Evolutionary conservation across 2,797 vertebrate species (phyloP).

Genomic region (Ataeniobius toweri): DNA sequence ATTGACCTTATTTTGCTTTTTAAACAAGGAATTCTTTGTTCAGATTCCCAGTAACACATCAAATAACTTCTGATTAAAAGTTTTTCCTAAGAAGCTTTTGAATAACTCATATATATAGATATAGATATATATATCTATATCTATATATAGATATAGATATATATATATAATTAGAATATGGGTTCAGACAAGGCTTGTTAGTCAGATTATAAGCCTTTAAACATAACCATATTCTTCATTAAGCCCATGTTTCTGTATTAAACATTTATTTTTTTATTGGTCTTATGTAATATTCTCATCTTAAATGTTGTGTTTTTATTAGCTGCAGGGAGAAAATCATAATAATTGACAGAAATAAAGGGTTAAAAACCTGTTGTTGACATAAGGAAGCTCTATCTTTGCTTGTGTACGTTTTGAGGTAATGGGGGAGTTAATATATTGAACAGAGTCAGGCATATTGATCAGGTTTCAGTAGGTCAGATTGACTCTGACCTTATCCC

Average conservation of each 20-base stretch:
- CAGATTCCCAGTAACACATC: not conserved
- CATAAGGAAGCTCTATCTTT: not conserved
- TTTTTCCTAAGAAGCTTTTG: not conserved
- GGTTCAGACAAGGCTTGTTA: too few species aligned
- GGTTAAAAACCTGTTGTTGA: not conserved
- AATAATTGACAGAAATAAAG: too few species aligned
- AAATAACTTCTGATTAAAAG: not conserved
- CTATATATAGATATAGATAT: too few species aligned
- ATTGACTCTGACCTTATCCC: constrained; percentile 52
- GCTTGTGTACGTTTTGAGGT: not conserved
- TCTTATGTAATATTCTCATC: too few species aligned
- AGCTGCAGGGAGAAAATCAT: too few species aligned
- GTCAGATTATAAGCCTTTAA: too few species aligned
- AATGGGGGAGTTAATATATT: constrained; percentile 1
- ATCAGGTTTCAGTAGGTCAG: constrained; percentile 52
- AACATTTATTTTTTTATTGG: too few species aligned
- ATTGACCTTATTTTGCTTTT: not conserved
- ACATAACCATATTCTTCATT: too few species aligned
- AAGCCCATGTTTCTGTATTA: too few species aligned
- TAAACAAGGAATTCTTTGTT: constrained; percentile 1
- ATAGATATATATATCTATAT: too few species aligned
- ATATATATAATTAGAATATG: too few species aligned
- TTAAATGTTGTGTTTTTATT: too few species aligned
- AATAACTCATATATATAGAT: not conserved
- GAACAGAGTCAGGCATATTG: constrained; percentile 37